phyloP scores from a whole-genome alignment of 2,888 invertebrate genomes.

The Teleiodes luculella region DNA sequence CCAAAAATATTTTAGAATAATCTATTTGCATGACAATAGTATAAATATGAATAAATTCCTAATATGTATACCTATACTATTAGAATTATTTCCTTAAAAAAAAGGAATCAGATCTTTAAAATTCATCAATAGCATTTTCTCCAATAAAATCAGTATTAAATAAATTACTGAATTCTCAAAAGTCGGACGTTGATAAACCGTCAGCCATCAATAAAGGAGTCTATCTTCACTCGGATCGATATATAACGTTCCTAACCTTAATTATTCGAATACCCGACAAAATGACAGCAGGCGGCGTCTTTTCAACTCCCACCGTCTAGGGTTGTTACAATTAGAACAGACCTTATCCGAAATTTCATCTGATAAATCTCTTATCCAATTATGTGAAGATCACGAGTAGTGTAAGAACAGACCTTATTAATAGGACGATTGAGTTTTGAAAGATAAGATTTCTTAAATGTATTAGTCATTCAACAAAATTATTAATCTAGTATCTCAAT shows the following conservation, averaged over 20 bases:
- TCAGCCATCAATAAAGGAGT: constrained; percentile 59
- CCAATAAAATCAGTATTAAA: constrained; percentile 18
- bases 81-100: neutral
- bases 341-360: neutral
- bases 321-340: neutral
- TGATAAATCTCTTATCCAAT: constrained; percentile 2
- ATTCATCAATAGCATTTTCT: neutral
- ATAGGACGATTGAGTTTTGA: neutral
- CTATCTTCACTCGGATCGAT: constrained; percentile 46
- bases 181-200: constrained; percentile 63
- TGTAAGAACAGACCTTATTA: neutral
- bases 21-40: no score
- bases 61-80: no score
- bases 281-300: constrained; percentile 54
- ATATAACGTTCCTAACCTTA: constrained; percentile 49
- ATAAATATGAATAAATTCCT: no score
- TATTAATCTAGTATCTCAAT: no score
- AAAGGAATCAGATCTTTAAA: neutral
- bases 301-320: constrained; percentile 32
- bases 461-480: no score
- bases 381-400: neutral
- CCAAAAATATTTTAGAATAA: no score
- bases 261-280: constrained; percentile 57
- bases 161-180: constrained; percentile 23
- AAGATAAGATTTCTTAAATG: no score